Base-by-base conservation (phyloP, 2,113 vertebrate genomes). In the Alexandromys fortis region DNA sequence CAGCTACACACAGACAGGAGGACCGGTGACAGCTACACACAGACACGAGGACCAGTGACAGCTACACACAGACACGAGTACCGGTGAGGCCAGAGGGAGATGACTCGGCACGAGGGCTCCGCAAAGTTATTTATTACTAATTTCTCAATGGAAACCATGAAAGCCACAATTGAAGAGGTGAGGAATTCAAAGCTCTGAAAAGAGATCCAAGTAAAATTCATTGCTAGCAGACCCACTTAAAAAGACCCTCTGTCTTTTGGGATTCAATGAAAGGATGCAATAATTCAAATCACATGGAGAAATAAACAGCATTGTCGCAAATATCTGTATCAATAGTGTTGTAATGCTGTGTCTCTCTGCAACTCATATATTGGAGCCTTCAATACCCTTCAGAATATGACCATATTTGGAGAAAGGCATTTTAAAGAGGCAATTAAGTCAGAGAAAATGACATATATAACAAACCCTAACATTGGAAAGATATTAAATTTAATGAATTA, bases 401-500 rank as follows among this genome's bases (percentile, higher is more conserved):
- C 81, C 61, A 45, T 85, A 85, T 65, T 85, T 85, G 58, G 58
- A 61, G 55, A 19, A 65, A 85, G 55, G n/a, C 38, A 85, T 85
- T 85, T 85, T 85, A 85, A 85, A 85, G 24, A 85, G 58, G 58
- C 42, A 30, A 63, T 65, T 65, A 30, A 82, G 58, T 85, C 58
- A 45, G 58, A 85, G 14, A 85, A 30, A 85, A 85, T 63, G n/a
- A 65, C 81, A 85, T 30, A 83, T n/a, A 65, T 38, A 83, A 63
- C 58, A 83, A 83, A 63, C 42, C n/a, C 24, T 63, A 83, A 17
- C 81, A 83, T 83, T 58, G 42, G 58, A 83, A 83, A 83, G 58
- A 83, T 63, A 83, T 83, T 83, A 83, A 83, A 42, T 65, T 63
- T 83, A 83, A 83, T 83, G 81, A 83, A 45, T 83, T 65, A 63